Base-by-base conservation (phyloP, 2,888 invertebrate genomes). In the Eudemis profundana region DNA sequence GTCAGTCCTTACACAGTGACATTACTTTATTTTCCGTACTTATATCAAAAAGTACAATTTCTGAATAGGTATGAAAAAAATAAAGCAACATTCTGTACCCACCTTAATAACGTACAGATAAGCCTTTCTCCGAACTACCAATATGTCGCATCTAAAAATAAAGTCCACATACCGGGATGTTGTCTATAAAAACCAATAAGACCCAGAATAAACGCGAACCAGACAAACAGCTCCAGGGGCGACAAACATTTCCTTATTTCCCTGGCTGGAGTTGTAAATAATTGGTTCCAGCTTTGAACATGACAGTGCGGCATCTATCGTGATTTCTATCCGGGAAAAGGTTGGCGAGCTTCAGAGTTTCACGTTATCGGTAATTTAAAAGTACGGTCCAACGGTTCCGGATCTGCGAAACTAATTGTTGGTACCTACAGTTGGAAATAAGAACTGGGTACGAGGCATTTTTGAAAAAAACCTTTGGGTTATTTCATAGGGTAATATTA, bases 111-210 rank as follows among this genome's bases (percentile, higher is more conserved):
- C 7, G 14, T n/a, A 3, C 33, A 8, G 19, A 17, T 5, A 17
- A 15, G 29, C 29, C 29, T 49, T 49, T 15, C 4, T 17, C 23
- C 29, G 4, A 46, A n/a, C 33, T 12, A 19, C 17, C 3, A 23
- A 10, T 49, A 17, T 12, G 54, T 42, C 17, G 36, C n/a, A 47
- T 54, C 62, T 40, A 63, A 56, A 63, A 63, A 63, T 56, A 63
- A 56, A 33, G 17, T 29, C 33, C 23, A 33, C 56, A 63, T 42
- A 63, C 49, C 49, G 49, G 38, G 19, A 40, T 63, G 63, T 57
- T 63, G 63, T 57, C 63, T 63, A 42, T 63, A 50, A 50, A 56
- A 63, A 63, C 57, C 63, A 63, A 63, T 63, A 63, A 63, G 42
- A 50, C 42, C 21, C 49, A 57, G n/a, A 57, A 50, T 63, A 63